phyloP scores from a whole-genome alignment of 2,888 invertebrate genomes.

The Dyspetes luteomarginatus region DNA sequence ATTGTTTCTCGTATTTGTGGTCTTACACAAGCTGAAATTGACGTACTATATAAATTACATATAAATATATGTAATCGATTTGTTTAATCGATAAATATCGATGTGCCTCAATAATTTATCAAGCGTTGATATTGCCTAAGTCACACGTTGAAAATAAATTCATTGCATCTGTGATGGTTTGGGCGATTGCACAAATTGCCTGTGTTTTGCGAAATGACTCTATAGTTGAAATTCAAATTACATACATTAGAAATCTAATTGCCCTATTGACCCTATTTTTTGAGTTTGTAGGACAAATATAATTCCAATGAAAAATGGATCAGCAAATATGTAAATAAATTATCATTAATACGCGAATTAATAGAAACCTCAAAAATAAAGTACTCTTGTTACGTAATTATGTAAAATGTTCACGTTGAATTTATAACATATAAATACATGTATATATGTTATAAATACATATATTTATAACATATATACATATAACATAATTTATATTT shows the following conservation, averaged over 20 bases:
- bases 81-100: too few species aligned
- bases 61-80: constrained; percentile 11
- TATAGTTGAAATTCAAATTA: too few species aligned
- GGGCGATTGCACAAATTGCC: too few species aligned
- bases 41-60: neutral
- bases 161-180: too few species aligned
- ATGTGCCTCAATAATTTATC: neutral
- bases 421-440: neutral
- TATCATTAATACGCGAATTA: neutral
- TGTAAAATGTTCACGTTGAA: neutral
- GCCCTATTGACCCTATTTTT: too few species aligned
- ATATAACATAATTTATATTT: too few species aligned
- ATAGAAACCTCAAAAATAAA: neutral
- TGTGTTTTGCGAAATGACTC: neutral
- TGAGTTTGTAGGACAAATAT: too few species aligned
- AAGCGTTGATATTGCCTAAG: neutral
- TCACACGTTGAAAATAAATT: neutral
- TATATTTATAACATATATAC: too few species aligned
- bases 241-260: too few species aligned
- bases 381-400: neutral
- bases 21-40: neutral
- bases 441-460: too few species aligned
- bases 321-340: too few species aligned
- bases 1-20: constrained; percentile 20
- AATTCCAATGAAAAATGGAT: too few species aligned